These are phyloP conservation scores for Muraenolepis orangiensis DNA, from an alignment of 2,797 vertebrate genomes.

Conservation along the genomic window DNA sequence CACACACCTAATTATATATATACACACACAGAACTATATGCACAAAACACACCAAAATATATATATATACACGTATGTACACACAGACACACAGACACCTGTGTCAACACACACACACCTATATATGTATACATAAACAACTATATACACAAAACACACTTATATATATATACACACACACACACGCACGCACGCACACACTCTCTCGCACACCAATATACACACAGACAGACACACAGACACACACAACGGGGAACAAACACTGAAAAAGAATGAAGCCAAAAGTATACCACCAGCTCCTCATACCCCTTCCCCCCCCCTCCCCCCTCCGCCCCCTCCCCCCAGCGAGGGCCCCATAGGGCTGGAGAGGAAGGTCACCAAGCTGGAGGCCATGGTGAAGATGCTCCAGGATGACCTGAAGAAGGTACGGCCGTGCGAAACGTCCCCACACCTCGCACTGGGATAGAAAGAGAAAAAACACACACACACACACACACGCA, in stretches of 20 bases:
- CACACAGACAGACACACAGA: too few species aligned
- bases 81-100: background rate
- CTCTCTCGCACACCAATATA: background rate
- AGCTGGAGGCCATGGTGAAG: slow-evolving; percentile 94
- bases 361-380: slow-evolving; percentile 92
- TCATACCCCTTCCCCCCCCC: too few species aligned
- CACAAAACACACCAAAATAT: background rate
- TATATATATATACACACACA: background rate
- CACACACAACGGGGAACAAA: too few species aligned
- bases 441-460: slow-evolving; percentile 2
- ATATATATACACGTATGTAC: background rate
- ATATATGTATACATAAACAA: background rate
- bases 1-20: background rate
- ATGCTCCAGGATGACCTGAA: slow-evolving; percentile 95
- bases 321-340: background rate
- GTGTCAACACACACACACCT: background rate
- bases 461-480: background rate
- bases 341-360: slow-evolving; percentile 88
- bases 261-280: background rate
- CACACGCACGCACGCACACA: background rate
- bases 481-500: background rate
- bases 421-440: slow-evolving; percentile 76
- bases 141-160: background rate
- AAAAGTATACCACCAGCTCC: background rate
- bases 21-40: background rate